Base-by-base conservation (phyloP, 2,113 vertebrate genomes). In the Gymnogyps californianus region DNA sequence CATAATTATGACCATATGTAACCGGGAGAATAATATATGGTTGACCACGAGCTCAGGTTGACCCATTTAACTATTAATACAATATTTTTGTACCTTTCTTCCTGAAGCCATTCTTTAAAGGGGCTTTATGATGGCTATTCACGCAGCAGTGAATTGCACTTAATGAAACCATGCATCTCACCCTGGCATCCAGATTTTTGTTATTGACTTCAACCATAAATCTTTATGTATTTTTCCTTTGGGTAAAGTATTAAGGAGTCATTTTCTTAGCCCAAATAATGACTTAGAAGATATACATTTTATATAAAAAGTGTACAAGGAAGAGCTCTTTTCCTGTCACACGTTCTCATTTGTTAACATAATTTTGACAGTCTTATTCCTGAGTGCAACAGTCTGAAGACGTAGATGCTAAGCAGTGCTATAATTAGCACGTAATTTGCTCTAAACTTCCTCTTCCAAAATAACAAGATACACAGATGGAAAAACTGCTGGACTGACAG, bases 271-370 rank as follows among this genome's bases (percentile, higher is more conserved):
- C 95, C 91, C 74, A 90, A 95, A 92, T 25, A 77, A 76, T 59
- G 83, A 87, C 44, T 93, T 70, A 16, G 25, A 90, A 51, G 66
- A 61, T 61, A 70, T 19, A 76, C 71, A 83, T 75, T 95, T 97
- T 88, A 42, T 42, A 67, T 69, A 77, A 94, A 52, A 65, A 15
- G 2, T 19, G 26, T 83, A 59, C 42, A n/a, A 59, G 89, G 74
- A 90, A 87, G 85, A 96, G 66, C 49, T 91, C 64, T 92, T 87
- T 87, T 49, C 52, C 95, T 79, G 21, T 95, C 83, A 96, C 92
- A 96, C 55, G 2, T 89, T 65, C 84, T 90, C 93, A 75, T 97
- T 95, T 88, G 95, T 89, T 96, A 81, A 54, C 96, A 94, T 69
- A 72, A 91, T 72, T 96, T 83, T 94, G 97, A 93, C 93, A 97